Percentiles rank a stretch among this genome's conserved stretches.
phyloP scores from a whole-genome alignment of 2,113 vertebrate genomes.

The Leucopsar rothschildi region DNA sequence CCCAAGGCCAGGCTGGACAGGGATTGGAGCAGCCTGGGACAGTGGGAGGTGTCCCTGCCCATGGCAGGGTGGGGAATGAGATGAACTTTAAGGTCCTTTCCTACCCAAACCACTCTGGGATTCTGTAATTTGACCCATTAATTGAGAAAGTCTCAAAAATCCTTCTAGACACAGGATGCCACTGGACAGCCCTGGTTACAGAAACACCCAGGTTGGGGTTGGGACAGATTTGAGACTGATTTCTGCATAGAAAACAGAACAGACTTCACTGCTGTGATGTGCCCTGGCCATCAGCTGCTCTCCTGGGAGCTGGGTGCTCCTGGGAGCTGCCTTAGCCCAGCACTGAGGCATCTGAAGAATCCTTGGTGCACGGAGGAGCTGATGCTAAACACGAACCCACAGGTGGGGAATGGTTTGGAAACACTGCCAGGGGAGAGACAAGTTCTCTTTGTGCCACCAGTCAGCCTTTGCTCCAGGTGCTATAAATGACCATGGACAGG shows the following conservation, averaged over 20 bases:
- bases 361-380: accelerated
- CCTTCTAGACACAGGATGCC: not conserved
- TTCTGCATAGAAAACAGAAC: not conserved
- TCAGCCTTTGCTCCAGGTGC: not conserved
- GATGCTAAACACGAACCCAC: not conserved
- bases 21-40: accelerated
- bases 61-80: accelerated
- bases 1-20: accelerated
- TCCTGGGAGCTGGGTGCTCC: not conserved
- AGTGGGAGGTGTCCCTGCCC: not conserved
- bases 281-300: not conserved
- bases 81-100: not conserved
- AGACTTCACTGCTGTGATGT: no score
- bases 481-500: accelerated
- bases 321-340: not conserved
- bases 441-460: not conserved
- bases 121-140: not conserved
- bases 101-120: not conserved
- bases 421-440: not conserved
- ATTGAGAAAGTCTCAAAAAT: not conserved
- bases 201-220: not conserved
- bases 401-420: not conserved
- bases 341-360: not conserved
- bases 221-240: not conserved
- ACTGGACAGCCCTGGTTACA: accelerated